Percentiles rank a stretch among this genome's conserved stretches.
Evolutionary conservation across 2,797 vertebrate species (phyloP).

Genomic region (Halcyon badia): DNA sequence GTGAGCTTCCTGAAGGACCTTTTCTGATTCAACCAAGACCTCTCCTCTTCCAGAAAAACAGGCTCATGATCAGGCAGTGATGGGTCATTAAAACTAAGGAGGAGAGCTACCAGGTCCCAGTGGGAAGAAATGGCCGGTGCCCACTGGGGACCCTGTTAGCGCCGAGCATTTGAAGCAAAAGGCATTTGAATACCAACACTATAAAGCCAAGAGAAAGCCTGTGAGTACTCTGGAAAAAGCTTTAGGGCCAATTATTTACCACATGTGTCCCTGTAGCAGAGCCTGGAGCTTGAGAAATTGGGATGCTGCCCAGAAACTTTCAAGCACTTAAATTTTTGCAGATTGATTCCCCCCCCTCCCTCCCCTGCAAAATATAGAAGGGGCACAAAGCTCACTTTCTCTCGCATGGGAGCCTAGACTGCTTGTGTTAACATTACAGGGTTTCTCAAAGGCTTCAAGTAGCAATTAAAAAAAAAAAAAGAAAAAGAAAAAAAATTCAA

Average conservation of each 20-base stretch:
- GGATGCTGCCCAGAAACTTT: constrained; percentile 40
- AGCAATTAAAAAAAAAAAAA: not conserved
- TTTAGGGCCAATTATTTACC: not conserved
- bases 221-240: not conserved
- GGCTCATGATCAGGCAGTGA: not conserved
- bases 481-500: not conserved
- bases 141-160: not conserved
- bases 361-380: not conserved
- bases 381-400: not conserved
- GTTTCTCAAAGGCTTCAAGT: not conserved
- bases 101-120: not conserved
- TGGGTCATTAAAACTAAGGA: not conserved
- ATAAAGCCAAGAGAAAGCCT: not conserved
- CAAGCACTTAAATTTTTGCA: constrained; percentile 5
- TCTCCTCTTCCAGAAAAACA: not conserved
- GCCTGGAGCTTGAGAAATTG: not conserved
- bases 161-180: not conserved
- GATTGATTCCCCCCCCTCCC: not conserved
- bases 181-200: not conserved
- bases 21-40: not conserved
- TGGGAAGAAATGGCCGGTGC: not conserved
- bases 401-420: not conserved
- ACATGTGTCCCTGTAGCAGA: not conserved
- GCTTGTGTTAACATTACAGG: not conserved
- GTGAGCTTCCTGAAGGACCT: not conserved